Conservation (phyloP, 1,140 invertebrate species). For the Calycopis cecrops region DNA sequence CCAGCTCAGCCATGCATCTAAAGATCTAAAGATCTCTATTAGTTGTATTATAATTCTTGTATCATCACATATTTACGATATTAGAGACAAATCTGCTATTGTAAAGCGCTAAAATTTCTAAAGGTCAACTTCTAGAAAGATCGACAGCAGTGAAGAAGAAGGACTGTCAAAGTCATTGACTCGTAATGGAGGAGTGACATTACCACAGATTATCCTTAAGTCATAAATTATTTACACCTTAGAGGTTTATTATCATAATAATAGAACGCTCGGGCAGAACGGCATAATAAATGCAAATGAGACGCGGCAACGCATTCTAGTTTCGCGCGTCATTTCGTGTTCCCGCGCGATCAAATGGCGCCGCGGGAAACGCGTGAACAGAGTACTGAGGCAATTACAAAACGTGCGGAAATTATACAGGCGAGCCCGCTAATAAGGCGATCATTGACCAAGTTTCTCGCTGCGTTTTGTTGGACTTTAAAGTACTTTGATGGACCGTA, state of each 20-base stretch:
- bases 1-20: too few species aligned
- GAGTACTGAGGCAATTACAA: conserved; percentile 15
- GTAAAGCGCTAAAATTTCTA: too few species aligned
- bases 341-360: conserved; percentile 22
- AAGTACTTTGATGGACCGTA: too few species aligned
- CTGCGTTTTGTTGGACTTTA: too few species aligned
- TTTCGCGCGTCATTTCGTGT: conserved; percentile 27
- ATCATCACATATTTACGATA: too few species aligned
- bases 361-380: conserved; percentile 15
- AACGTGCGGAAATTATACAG: conserved; percentile 19
- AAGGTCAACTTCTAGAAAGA: too few species aligned
- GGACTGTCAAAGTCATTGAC: neutral
- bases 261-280: conserved; percentile 24
- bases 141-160: neutral
- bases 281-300: conserved; percentile 34
- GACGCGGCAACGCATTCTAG: conserved; percentile 25
- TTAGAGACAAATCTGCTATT: too few species aligned
- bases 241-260: conserved; percentile 27
- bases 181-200: neutral
- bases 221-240: conserved; percentile 17
- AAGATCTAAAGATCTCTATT: too few species aligned
- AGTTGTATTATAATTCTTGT: too few species aligned
- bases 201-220: conserved; percentile 2
- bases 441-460: neutral
- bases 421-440: conserved; percentile 8